Evolutionary conservation across 2,113 vertebrate genomes (phyloP), one percentile per base, ranked within the genome.

Genomic region (Origma solitaria): DNA sequence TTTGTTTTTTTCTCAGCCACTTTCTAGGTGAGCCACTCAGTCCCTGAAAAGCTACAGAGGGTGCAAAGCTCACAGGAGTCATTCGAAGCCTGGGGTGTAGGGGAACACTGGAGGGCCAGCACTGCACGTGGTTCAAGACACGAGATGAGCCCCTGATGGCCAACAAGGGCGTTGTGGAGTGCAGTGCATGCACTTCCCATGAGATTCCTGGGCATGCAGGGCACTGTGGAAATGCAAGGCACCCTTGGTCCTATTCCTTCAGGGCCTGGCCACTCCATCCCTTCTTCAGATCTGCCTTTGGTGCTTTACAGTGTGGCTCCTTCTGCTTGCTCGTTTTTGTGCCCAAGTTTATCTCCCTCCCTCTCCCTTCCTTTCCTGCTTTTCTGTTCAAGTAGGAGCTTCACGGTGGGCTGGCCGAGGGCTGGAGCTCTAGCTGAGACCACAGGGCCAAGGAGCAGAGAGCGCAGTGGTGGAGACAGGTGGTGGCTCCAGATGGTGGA

Each of bases 401-500:
- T 88, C 6, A 0, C 11, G 72, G 60, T 50, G 73, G 30, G n/a
- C 73, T 87, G 76, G 61, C 66, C 24, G n/a, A 25, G 47, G 28
- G 33, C 40, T 85, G 78, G 51, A 82, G 35, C 64, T 83, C 42
- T 31, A 1, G 15, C 82, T 88, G 86, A 58, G 58, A 78, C 68
- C 50, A 21, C 33, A 38, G 54, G 31, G 37, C 25, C 33, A 94
- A 90, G 64, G 49, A 54, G 25, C 50, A 96, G 78, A 65, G 91
- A 94, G 42, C 68, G 62, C 77, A 93, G 77, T 0, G 8, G 69
- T 82, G 90, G 56, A 90, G 79, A 58, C 80, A 95, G 90, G 88
- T 94, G 65, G 91, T 91, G 75, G 83, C 61, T 95, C 65, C 92
- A 95, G 93, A 84, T 88, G 93, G 82, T 7, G 6, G 49, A 51